Percentiles rank a stretch among this genome's conserved stretches.
Conservation (phyloP, 1,140 invertebrate genomes). For the Helicoverpa zea region DNA sequence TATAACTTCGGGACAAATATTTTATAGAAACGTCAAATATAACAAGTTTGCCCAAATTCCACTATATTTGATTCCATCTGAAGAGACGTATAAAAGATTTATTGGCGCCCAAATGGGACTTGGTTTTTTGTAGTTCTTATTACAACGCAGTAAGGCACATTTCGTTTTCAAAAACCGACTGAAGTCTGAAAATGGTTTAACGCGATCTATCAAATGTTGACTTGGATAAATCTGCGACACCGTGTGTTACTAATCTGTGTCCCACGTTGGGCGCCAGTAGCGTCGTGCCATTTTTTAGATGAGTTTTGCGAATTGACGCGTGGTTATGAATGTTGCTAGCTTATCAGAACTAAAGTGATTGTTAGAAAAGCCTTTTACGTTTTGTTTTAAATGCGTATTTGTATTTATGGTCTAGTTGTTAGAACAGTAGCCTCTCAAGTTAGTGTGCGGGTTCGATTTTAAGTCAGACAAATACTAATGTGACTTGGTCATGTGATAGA, state of each 20-base stretch:
- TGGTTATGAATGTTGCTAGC: constrained; percentile 16
- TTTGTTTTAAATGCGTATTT: neutral
- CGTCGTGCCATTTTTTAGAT: constrained; percentile 29
- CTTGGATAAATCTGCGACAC: constrained; percentile 45
- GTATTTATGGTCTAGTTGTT: too few species aligned
- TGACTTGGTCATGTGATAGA: too few species aligned
- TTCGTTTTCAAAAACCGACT: neutral
- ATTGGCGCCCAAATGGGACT: constrained; percentile 53
- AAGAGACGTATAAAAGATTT: constrained; percentile 37
- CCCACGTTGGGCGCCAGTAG: constrained; percentile 47
- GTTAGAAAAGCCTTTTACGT: neutral
- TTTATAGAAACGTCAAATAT: constrained; percentile 27
- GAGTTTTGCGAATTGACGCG: constrained; percentile 18
- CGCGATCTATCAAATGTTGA: constrained; percentile 48
- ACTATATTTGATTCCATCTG: constrained; percentile 16
- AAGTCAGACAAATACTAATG: too few species aligned
- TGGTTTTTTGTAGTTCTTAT: neutral
- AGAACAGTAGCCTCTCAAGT: too few species aligned
- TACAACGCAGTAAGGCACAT: constrained; percentile 15
- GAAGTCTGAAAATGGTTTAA: constrained; percentile 31
- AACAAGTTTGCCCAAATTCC: constrained; percentile 23
- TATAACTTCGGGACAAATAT: constrained; percentile 7
- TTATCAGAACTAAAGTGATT: constrained; percentile 31
- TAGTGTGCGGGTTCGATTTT: too few species aligned
- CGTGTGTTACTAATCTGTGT: constrained; percentile 48